These are phyloP conservation scores for Lycocorax pyrrhopterus DNA, from an alignment of 2,113 vertebrate species.

Conservation along the genomic window DNA sequence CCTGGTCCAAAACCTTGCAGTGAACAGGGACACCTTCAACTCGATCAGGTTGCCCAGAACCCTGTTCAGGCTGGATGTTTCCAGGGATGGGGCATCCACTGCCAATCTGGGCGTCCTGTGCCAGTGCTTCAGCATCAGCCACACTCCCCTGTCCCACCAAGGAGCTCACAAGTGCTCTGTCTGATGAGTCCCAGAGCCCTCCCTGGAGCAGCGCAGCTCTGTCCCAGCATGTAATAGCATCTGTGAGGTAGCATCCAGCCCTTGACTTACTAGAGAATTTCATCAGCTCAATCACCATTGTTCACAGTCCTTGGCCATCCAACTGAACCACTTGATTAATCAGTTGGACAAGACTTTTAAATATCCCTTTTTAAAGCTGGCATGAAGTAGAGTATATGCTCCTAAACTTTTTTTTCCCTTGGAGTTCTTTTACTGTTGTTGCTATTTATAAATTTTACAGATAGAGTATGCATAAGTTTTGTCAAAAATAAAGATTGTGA, in stretches of 20 bases:
- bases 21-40: too few species aligned
- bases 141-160: not conserved
- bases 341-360: not conserved
- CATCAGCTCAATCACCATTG: not conserved
- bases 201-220: not conserved
- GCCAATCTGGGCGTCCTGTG: not conserved
- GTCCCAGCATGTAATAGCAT: not conserved
- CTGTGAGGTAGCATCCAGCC: not conserved
- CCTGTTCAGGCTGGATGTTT: not conserved
- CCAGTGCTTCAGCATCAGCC: not conserved
- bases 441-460: slow-evolving; percentile 20
- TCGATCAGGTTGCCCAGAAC: not conserved
- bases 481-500: slow-evolving; percentile 19
- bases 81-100: not conserved
- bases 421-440: not conserved
- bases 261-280: not conserved
- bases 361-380: not conserved
- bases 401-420: accelerated
- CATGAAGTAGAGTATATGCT: not conserved
- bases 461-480: not conserved
- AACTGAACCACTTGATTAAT: not conserved
- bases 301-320: not conserved
- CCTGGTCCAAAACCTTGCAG: accelerated
- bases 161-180: not conserved
- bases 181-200: not conserved